phyloP scores from a whole-genome alignment of 2,888 invertebrate genomes.

The Lucinisca nassula region DNA sequence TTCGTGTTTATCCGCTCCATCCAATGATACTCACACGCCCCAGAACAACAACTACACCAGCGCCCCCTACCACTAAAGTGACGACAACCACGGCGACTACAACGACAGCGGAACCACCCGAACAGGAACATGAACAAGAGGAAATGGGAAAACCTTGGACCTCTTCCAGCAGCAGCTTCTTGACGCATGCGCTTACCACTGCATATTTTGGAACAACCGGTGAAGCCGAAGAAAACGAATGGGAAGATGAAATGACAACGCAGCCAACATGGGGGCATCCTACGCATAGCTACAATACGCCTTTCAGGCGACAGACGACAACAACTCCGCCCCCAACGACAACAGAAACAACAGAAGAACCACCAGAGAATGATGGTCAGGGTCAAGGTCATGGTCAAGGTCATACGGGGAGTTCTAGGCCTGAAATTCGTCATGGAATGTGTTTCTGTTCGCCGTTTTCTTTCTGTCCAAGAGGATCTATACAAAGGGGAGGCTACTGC shows the following conservation, averaged over 20 bases:
- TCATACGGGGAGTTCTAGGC: no score
- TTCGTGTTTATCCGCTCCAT: neutral
- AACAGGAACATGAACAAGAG: neutral
- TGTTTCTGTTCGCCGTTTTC: neutral
- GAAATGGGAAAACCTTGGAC: neutral
- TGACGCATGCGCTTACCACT: neutral
- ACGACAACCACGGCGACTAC: neutral
- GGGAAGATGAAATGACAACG: neutral
- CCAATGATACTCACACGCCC: neutral
- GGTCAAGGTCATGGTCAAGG: neutral
- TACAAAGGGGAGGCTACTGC: neutral
- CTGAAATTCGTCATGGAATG: neutral
- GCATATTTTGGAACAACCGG: neutral
- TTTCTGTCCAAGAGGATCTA: neutral
- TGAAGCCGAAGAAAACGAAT: neutral
- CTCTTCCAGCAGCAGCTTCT: neutral
- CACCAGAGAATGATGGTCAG: neutral
- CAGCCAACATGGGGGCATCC: neutral
- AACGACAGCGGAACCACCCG: constrained; percentile 1
- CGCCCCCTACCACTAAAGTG: neutral
- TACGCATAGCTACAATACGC: no score
- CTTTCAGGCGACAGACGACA: neutral
- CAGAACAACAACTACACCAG: neutral
- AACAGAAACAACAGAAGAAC: neutral
- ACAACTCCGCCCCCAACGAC: neutral